Base-by-base conservation (phyloP, 2,888 invertebrate species). In the Dasysyrphus tricinctus region DNA sequence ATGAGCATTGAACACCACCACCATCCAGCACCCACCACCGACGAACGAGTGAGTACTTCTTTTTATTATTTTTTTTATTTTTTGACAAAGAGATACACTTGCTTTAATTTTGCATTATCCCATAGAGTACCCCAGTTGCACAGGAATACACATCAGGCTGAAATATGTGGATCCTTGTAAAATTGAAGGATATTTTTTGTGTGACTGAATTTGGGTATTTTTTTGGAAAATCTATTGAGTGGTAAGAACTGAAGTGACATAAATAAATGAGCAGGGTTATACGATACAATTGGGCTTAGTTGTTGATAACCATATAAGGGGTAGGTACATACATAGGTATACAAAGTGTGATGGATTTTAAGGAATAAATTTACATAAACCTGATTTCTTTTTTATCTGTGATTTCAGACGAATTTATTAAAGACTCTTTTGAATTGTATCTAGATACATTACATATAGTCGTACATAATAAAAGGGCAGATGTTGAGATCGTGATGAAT, bases 231-330 rank as follows among this genome's bases (percentile, higher is more conserved):
- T 78, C 81, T 70, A 78, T 81, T 86, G 86, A 86, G 82, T 86
- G 82, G 79, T 79, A 72, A 75, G 81, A 81, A 82, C 59, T 86
- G 59, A 79, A 86, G 86, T 79, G 86, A 86, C 86, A 86, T 86
- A 79, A 86, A 86, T 86, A 86, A 86, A 86, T 86, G 78, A 86
- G 61, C 65, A 82, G 82, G 65, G 32, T 74, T 77, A 77, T 61
- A 61, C 63, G 86, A 82, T 78, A 81, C 65, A 78, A 81, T 75
- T 65, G 81, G 86, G 78, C 69, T 79, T 78, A 79, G 75, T 72
- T 57, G 57, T 42, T 69, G 72, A 70, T 57, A 39, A 61, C 61
- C 61, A 61, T 37, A 61, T 37, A 61, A 42, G 59, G 59, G 39
- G 37, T 19, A 39, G 19, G 37, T 39, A 39, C 2, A 1, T 51